These are phyloP conservation scores for Cavia aperea DNA, from an alignment of 2,113 vertebrate genomes.

Conservation along the genomic window DNA sequence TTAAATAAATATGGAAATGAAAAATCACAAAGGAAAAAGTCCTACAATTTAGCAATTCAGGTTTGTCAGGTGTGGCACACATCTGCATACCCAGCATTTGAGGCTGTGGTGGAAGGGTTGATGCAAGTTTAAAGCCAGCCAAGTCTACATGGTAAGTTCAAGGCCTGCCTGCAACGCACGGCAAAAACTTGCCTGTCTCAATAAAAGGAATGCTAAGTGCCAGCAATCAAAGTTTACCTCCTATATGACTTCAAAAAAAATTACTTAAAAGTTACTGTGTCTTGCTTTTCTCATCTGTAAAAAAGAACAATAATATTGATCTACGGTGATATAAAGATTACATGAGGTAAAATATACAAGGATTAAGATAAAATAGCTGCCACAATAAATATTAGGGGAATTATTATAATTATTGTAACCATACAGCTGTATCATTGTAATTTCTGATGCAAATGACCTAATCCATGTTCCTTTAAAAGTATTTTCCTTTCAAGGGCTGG, in stretches of 20 bases:
- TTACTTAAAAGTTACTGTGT: not conserved
- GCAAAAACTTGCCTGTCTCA: not conserved
- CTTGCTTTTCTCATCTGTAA: constrained; percentile 24
- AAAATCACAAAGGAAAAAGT: not conserved
- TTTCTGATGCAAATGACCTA: not conserved
- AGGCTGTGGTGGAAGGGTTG: not conserved
- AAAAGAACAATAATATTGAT: not conserved
- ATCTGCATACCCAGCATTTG: not conserved
- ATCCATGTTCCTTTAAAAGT: not conserved
- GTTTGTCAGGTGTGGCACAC: not conserved
- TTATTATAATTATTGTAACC: not conserved
- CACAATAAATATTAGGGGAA: not conserved
- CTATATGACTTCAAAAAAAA: not conserved
- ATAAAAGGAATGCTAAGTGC: not conserved
- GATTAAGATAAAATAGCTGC: not conserved
- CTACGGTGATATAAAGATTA: not conserved
- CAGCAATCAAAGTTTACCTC: not conserved
- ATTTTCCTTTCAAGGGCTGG: not conserved
- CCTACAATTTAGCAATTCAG: not conserved
- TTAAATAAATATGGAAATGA: not conserved
- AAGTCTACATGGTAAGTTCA: too few species aligned
- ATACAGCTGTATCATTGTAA: not conserved
- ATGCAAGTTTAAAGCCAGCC: not conserved
- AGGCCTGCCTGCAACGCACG: not conserved
- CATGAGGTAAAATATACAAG: not conserved